phyloP scores from a whole-genome alignment of 2,888 invertebrate species.

The Magallana nippona region DNA sequence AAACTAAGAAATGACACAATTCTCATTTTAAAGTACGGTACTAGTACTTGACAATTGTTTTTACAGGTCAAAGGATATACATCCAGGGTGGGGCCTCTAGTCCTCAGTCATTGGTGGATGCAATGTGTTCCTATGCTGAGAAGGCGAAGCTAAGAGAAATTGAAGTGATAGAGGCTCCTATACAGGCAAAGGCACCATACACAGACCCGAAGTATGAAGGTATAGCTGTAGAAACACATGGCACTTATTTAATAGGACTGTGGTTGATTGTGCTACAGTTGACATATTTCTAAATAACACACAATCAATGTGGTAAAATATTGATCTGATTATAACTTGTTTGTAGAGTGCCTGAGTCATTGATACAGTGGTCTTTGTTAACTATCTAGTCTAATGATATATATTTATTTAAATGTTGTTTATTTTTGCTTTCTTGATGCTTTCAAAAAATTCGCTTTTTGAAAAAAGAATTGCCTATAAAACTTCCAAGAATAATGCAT shows the following conservation, averaged over 20 bases:
- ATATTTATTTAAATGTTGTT: too few relatives aligned
- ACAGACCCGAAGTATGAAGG: constrained; percentile 87
- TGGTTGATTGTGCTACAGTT: neutral
- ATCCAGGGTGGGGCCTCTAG: constrained; percentile 95
- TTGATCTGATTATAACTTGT: too few relatives aligned
- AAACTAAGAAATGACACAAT: too few relatives aligned
- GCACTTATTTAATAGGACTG: neutral
- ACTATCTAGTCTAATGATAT: too few relatives aligned
- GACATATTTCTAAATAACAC: neutral
- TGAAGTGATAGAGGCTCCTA: constrained; percentile 94
- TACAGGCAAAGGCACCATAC: constrained; percentile 88
- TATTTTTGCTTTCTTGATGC: too few relatives aligned
- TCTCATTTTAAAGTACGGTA: too few relatives aligned
- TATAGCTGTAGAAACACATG: constrained; percentile 61
- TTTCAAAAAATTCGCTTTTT: too few relatives aligned
- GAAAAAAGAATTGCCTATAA: too few relatives aligned
- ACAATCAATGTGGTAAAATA: too few relatives aligned
- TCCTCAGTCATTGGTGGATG: constrained; percentile 89
- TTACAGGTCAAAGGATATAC: constrained; percentile 90
- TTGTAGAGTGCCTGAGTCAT: too few relatives aligned
- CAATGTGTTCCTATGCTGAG: constrained; percentile 90
- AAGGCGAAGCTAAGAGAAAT: constrained; percentile 87
- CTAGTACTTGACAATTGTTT: neutral
- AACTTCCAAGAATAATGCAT: too few relatives aligned
- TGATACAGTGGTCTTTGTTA: too few relatives aligned